Conservation (phyloP, 2,797 vertebrate species). For the Sebastes minor region DNA sequence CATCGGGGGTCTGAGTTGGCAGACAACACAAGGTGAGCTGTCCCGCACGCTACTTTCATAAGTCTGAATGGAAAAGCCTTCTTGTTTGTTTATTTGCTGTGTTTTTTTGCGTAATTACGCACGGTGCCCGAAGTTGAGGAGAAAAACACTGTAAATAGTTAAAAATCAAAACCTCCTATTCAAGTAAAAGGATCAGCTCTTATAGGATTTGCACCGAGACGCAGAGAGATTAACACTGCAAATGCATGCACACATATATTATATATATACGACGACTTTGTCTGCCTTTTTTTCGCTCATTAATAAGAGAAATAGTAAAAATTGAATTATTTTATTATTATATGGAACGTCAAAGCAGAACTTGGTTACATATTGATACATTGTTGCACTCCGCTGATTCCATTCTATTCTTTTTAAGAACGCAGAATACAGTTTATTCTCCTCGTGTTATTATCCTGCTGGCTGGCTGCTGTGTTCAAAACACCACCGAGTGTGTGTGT, state of each 20-base stretch:
- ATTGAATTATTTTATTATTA: too few relatives aligned
- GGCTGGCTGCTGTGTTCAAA: conserved; percentile 36
- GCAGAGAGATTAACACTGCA: conserved; percentile 64
- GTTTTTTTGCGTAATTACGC: not conserved
- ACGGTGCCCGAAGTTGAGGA: conserved; percentile 33
- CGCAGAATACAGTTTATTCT: conserved; percentile 42
- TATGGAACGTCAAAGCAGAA: conserved; percentile 19
- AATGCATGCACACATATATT: conserved; percentile 27
- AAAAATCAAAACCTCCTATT: conserved; percentile 60
- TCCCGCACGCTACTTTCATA: conserved; percentile 77
- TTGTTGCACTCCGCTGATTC: conserved; percentile 37
- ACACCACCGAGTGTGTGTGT: conserved; percentile 33
- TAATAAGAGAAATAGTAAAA: not conserved
- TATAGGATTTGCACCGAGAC: conserved; percentile 62
- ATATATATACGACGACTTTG: conserved; percentile 27
- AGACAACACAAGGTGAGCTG: conserved; percentile 94
- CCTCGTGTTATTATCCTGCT: conserved; percentile 40
- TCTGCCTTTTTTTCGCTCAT: conserved; percentile 22
- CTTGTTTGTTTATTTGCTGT: conserved; percentile 7
- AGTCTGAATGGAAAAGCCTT: conserved; percentile 59
- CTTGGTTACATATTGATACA: conserved; percentile 23
- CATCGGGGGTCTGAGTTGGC: conserved; percentile 96
- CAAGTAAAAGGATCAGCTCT: conserved; percentile 53
- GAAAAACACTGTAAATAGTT: conserved; percentile 46
- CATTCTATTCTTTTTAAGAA: conserved; percentile 62